phyloP scores from a whole-genome alignment of 2,888 invertebrate genomes.

The Chaetogeoica ovagalla region DNA sequence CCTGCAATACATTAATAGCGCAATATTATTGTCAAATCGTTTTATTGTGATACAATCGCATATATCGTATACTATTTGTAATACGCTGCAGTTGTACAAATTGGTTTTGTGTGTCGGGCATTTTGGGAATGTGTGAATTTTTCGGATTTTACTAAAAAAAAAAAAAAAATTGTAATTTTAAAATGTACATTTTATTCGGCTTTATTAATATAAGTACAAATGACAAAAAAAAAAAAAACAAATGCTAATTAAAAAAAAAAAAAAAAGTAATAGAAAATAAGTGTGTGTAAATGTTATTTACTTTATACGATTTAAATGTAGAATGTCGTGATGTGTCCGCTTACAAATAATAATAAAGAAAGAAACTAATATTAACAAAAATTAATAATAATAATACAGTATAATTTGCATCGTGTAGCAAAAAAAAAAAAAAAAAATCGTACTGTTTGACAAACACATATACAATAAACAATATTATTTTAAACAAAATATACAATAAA shows the following conservation, averaged over 20 bases:
- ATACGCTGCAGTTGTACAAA: no score
- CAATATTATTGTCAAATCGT: no score
- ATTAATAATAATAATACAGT: constrained; percentile 53
- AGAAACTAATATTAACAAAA: constrained; percentile 48
- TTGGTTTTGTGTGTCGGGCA: no score
- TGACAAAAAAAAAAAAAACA: constrained; percentile 2
- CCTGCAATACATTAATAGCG: no score
- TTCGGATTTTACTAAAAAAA: not conserved
- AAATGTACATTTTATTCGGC: constrained; percentile 38
- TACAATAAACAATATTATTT: no score
- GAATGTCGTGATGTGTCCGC: constrained; percentile 2
- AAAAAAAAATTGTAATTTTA: not conserved
- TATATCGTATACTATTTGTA: no score
- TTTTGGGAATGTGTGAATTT: no score
- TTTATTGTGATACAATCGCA: no score
- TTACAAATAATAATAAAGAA: constrained; percentile 16
- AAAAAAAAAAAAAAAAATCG: not conserved
- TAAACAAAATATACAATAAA: no score
- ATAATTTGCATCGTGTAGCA: not conserved
- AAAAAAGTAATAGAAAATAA: not conserved
- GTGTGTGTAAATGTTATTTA: not conserved
- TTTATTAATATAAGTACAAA: constrained; percentile 23
- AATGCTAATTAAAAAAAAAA: not conserved
- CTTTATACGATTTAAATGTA: not conserved
- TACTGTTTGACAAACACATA: no score